Conservation (phyloP, 2,113 vertebrate genomes). For the Terrapene triunguis region DNA sequence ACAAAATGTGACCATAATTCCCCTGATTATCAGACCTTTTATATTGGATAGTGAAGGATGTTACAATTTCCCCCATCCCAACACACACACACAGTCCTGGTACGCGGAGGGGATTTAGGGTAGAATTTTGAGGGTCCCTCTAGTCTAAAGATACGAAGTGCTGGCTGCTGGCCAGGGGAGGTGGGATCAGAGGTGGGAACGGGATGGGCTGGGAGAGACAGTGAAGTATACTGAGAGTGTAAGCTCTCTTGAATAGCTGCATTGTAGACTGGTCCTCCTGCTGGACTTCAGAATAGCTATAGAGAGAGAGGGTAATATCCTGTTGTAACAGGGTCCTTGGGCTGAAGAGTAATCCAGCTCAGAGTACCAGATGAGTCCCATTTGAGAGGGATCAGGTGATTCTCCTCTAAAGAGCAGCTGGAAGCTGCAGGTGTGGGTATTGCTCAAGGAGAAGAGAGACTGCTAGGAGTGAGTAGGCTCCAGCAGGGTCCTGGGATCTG, state of each 20-base stretch:
- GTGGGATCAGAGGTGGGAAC: background rate
- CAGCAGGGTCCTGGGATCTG: background rate
- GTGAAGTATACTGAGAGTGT: background rate
- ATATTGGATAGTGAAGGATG: background rate
- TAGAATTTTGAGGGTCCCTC: background rate
- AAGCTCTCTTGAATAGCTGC: background rate
- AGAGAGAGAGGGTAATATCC: background rate
- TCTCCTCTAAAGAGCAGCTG: background rate
- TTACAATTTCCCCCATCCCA: background rate
- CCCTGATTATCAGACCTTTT: background rate
- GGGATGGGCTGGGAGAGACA: background rate
- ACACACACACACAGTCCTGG: rapidly evolving
- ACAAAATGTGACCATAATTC: background rate
- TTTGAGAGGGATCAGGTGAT: background rate
- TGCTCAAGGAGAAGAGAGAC: background rate
- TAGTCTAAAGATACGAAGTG: background rate
- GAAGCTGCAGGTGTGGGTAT: no score
- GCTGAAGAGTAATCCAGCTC: background rate
- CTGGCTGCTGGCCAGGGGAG: background rate
- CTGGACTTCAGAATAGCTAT: background rate
- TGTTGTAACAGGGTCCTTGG: background rate
- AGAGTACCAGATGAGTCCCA: background rate
- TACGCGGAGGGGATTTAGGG: rapidly evolving
- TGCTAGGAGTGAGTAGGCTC: background rate
- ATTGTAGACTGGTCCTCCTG: background rate